Evolutionary conservation across 2,797 vertebrate species (phyloP), one percentile per base, ranked within the genome.

Genomic region (Chloroceryle inda): DNA sequence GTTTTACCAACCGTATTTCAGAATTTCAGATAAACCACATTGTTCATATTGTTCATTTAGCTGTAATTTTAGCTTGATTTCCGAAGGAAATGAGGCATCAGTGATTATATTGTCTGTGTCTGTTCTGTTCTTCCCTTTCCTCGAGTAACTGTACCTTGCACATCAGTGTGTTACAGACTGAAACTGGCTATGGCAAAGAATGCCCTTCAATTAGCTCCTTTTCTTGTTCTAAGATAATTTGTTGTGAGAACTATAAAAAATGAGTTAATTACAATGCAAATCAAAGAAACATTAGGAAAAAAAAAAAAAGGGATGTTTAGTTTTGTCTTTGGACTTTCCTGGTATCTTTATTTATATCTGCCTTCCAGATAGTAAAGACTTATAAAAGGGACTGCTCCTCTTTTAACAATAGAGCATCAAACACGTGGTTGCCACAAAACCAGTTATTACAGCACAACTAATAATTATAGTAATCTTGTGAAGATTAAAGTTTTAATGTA

Each of bases 401-500:
- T 93, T 92, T 82, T 85, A 91, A 83, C 85, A 89, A 47, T 58
- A 83, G 61, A 89, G 78, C 72, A 94, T 91, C 94, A 96, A 94
- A 87, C 88, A 85, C 12, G 31, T 85, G 75, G 86, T 94, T 87
- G 52, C 81, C 61, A 91, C 78, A 87, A 89, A 95, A 61, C 84
- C 64, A 85, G 76, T 94, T 93, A 95, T 95, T 94, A 94, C 55
- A 88, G 62, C 89, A 79, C 58, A 92, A 78, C 78, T 95, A 85
- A 95, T 92, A 97, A 96, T 94, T 94, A 95, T 42, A 85, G 78
- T 81, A 91, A 89, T 93, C 81, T 94, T 83, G 21, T 74, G 64
- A 96, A 89, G 92, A 96, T 96, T 93, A 94, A 96, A 97, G 84
- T 96, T 96, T 88, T 92, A 94, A 93, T 89, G 61, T 96, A 91